Percentiles rank a stretch among this genome's conserved stretches.
These are phyloP conservation scores for Euthynnus affinis DNA, from an alignment of 2,797 vertebrate genomes.

Conservation along the genomic window DNA sequence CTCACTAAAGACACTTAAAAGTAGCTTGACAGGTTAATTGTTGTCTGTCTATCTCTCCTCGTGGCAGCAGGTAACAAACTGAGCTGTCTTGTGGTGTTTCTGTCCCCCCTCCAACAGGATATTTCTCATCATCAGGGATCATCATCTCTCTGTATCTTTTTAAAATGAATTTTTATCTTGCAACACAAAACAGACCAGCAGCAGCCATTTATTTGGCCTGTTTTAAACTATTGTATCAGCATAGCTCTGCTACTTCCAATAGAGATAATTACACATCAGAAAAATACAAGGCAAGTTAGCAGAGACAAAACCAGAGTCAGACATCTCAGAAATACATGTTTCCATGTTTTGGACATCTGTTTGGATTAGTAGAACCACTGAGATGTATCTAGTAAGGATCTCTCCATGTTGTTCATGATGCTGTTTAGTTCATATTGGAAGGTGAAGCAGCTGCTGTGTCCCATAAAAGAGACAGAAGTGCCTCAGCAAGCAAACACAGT, in stretches of 20 bases:
- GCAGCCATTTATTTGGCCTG: not conserved
- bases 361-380: not conserved
- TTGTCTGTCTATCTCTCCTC: not conserved
- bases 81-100: not conserved
- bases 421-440: conserved; percentile 11
- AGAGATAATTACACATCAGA: conserved; percentile 27
- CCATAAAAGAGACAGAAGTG: not conserved
- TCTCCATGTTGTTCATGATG: not conserved
- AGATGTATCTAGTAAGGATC: not conserved
- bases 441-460: conserved; percentile 15
- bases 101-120: not conserved
- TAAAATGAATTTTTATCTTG: not conserved
- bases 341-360: not conserved
- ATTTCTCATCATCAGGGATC: not conserved
- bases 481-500: conserved; percentile 11
- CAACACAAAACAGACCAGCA: not conserved
- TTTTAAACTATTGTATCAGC: conserved; percentile 11
- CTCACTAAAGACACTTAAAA: too few relatives aligned
- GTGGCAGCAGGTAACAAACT: too few relatives aligned
- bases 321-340: not conserved
- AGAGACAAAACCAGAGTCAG: conserved; percentile 11
- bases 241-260: conserved; percentile 26
- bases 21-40: not conserved
- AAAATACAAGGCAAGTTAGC: conserved; percentile 3
- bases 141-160: not conserved